Conservation (phyloP, 2,888 invertebrate species). For the Globia sparganii region DNA sequence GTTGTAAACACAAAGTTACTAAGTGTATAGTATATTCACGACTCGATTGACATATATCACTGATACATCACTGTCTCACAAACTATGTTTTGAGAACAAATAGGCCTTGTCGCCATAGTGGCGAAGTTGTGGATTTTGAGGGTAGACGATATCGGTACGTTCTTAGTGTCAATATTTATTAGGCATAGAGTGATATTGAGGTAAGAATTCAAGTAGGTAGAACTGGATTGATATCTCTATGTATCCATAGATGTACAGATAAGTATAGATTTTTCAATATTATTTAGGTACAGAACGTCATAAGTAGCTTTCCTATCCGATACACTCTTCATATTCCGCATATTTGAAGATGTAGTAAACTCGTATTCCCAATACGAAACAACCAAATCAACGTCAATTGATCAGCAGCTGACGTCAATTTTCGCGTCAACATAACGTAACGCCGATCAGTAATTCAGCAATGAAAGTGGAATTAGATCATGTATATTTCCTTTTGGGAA, state of each 20-base stretch:
- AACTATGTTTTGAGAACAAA: conserved; percentile 49
- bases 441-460: conserved; percentile 35
- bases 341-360: background rate
- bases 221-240: background rate
- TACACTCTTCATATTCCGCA: background rate
- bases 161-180: conserved; percentile 33
- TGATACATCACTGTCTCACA: conserved; percentile 48
- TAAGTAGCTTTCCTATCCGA: background rate
- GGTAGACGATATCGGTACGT: background rate
- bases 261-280: too few species aligned
- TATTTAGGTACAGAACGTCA: too few species aligned
- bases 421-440: conserved; percentile 26
- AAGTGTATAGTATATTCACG: conserved; percentile 31
- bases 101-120: conserved; percentile 24
- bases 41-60: conserved; percentile 42
- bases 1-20: conserved; percentile 21
- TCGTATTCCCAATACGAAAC: conserved; percentile 18
- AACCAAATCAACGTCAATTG: conserved; percentile 39
- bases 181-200: background rate
- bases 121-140: conserved; percentile 25
- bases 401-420: conserved; percentile 28
- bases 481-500: conserved; percentile 51
- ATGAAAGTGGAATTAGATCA: conserved; percentile 31
- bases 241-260: too few species aligned
- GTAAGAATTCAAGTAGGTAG: background rate